phyloP scores from a whole-genome alignment of 2,888 invertebrate genomes.

The Drosophila fulvimacula region DNA sequence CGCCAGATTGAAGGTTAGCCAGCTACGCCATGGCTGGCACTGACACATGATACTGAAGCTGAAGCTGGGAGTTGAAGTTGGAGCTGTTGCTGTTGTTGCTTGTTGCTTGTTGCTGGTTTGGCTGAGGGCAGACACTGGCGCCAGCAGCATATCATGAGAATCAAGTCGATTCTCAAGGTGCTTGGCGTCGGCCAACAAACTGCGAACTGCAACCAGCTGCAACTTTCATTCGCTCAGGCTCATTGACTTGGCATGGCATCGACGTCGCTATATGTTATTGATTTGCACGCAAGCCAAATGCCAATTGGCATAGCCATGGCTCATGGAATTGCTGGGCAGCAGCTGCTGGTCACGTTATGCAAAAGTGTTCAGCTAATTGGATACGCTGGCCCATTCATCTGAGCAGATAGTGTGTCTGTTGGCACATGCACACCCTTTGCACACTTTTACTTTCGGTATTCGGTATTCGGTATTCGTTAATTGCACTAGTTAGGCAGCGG shows the following conservation, averaged over 20 bases:
- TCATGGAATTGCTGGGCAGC: slow-evolving; percentile 14
- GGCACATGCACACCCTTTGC: slow-evolving; percentile 7
- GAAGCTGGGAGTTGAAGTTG: not conserved
- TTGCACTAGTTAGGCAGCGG: slow-evolving; percentile 69
- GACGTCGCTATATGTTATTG: slow-evolving; percentile 29
- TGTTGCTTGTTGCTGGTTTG: slow-evolving; percentile 1
- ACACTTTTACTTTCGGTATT: slow-evolving; percentile 68
- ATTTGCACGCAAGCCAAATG: slow-evolving; percentile 47
- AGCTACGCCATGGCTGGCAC: slow-evolving; percentile 29
- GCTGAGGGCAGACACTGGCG: slow-evolving; percentile 38
- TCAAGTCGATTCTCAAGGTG: slow-evolving; percentile 32
- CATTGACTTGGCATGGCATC: slow-evolving; percentile 30
- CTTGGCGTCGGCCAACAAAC: not conserved
- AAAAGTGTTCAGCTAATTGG: slow-evolving; percentile 35
- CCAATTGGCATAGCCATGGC: slow-evolving; percentile 11
- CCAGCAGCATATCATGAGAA: slow-evolving; percentile 35
- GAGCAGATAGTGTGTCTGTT: not conserved
- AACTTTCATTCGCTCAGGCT: slow-evolving; percentile 36
- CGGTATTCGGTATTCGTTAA: slow-evolving; percentile 44
- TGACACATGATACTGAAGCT: slow-evolving; percentile 22
- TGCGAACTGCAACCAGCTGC: slow-evolving; percentile 27
- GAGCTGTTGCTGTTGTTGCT: not conserved
- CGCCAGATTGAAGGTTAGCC: slow-evolving; percentile 44
- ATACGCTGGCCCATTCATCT: slow-evolving; percentile 30
- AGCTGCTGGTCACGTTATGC: slow-evolving; percentile 39